phyloP scores from a whole-genome alignment of 2,888 invertebrate species.

The Scotopteryx bipunctaria region DNA sequence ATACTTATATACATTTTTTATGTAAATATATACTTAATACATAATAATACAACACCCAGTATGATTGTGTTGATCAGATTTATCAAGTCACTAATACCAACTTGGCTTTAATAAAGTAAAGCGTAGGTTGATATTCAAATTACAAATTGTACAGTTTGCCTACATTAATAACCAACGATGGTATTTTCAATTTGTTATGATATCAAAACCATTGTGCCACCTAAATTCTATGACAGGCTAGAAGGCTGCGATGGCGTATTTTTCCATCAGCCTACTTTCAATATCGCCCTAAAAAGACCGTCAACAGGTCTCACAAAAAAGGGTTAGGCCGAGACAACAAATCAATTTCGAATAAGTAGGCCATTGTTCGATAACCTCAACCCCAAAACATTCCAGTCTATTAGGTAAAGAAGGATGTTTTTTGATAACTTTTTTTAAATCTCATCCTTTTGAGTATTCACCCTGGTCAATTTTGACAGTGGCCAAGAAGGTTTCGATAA shows the following conservation, averaged over 20 bases:
- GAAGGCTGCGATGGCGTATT: slow-evolving; percentile 40
- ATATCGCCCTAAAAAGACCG: slow-evolving; percentile 8
- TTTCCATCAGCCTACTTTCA: slow-evolving; percentile 53
- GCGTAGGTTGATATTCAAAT: neutral
- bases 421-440: neutral
- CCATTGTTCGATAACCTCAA: neutral
- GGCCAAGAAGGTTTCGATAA: no score
- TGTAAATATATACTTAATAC: no score
- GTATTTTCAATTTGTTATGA: slow-evolving; percentile 20
- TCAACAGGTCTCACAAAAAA: slow-evolving; percentile 48
- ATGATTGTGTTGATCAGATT: slow-evolving; percentile 7
- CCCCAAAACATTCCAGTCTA: neutral
- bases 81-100: neutral
- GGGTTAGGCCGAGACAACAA: slow-evolving; percentile 50
- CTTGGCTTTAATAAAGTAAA: neutral
- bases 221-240: slow-evolving; percentile 33
- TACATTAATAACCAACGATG: neutral
- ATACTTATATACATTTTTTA: no score
- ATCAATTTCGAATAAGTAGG: no score
- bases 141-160: neutral
- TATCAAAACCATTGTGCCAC: slow-evolving; percentile 43
- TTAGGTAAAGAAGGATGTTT: neutral
- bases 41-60: no score
- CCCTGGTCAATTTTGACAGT: no score
- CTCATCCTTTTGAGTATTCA: no score